phyloP scores from a whole-genome alignment of 2,113 vertebrate genomes.

The Puffinus mauretanicus region DNA sequence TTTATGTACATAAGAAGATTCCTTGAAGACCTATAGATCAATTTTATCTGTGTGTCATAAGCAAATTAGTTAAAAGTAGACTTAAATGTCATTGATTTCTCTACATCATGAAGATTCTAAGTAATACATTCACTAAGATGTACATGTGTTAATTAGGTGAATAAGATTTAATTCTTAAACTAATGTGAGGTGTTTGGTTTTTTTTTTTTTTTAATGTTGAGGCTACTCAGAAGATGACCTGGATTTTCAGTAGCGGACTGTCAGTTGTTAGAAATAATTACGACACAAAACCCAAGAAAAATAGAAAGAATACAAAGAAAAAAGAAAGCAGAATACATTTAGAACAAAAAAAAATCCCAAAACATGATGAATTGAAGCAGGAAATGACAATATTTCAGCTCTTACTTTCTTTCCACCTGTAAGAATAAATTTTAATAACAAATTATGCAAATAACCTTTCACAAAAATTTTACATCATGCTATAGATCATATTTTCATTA shows the following conservation, averaged over 20 bases:
- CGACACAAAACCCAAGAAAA: not conserved
- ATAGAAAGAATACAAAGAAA: not conserved
- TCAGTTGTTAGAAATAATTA: not conserved
- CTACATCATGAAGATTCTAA: not conserved
- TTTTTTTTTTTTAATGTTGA: not conserved
- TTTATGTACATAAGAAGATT: not conserved
- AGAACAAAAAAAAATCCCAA: not conserved
- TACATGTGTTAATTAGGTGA: not conserved
- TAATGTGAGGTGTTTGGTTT: not conserved
- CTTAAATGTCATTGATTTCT: not conserved
- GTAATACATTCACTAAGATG: not conserved
- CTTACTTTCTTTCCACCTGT: not conserved
- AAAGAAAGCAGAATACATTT: not conserved
- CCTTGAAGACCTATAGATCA: not conserved
- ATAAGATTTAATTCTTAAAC: not conserved
- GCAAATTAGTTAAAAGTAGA: not conserved
- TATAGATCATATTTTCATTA: not conserved
- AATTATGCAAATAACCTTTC: not conserved
- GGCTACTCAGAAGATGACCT: not conserved
- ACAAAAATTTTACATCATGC: not conserved
- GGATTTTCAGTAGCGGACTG: not conserved
- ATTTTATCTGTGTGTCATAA: not conserved
- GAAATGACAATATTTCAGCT: not conserved
- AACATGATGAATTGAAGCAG: not conserved
- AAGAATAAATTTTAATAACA: not conserved